phyloP scores from a whole-genome alignment of 2,797 vertebrate genomes.

The Ibycter americanus region DNA sequence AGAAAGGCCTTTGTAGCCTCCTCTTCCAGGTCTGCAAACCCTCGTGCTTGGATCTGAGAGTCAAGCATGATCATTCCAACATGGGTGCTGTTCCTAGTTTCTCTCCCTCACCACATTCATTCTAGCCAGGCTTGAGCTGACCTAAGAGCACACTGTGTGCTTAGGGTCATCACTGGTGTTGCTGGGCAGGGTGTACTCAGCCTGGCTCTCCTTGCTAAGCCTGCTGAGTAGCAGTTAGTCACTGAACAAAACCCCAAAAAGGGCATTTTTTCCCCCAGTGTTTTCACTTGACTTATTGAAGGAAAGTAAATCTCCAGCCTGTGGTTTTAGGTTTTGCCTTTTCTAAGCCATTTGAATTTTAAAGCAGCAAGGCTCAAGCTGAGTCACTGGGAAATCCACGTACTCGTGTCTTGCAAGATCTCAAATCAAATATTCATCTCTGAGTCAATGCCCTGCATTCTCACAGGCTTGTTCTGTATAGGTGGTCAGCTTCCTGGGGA shows the following conservation, averaged over 20 bases:
- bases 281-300: constrained; percentile 35
- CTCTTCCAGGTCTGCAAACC: not conserved
- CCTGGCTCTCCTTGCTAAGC: constrained; percentile 11
- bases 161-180: not conserved
- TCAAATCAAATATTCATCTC: constrained; percentile 22
- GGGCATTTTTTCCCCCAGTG: not conserved
- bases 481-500: not conserved
- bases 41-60: not conserved
- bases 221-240: not conserved
- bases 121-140: not conserved
- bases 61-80: not conserved
- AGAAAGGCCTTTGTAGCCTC: not conserved
- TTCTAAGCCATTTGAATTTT: constrained; percentile 19
- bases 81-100: not conserved
- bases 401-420: not conserved
- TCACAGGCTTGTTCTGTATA: not conserved
- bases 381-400: not conserved
- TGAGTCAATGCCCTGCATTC: not conserved
- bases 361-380: constrained; percentile 2
- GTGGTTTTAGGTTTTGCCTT: not conserved
- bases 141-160: not conserved
- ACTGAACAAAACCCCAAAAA: constrained; percentile 28
- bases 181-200: not conserved
- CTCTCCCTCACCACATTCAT: not conserved
- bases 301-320: constrained; percentile 18